Evolutionary conservation across 2,888 invertebrate genomes (phyloP).

Genomic region (Cyclophora albipunctata): DNA sequence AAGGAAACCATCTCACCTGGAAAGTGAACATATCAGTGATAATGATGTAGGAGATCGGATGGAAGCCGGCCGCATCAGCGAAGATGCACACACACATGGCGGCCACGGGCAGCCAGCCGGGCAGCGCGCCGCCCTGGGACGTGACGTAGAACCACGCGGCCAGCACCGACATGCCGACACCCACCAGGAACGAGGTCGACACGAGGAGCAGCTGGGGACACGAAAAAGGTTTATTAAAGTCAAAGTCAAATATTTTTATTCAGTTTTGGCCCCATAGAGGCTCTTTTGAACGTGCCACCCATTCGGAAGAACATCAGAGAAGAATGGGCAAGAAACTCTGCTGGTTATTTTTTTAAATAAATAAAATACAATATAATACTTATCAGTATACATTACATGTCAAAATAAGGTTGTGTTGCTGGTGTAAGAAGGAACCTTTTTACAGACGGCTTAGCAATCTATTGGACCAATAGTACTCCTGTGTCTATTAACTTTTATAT

Average conservation of each 20-base stretch:
- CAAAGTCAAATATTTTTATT: no score
- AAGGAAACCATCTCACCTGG: slow-evolving; percentile 37
- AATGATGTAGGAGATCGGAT: slow-evolving; percentile 65
- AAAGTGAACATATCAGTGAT: slow-evolving; percentile 65
- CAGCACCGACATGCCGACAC: slow-evolving; percentile 53
- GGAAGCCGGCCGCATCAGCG: slow-evolving; percentile 65
- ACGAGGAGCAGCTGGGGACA: slow-evolving; percentile 51
- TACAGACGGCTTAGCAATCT: neutral
- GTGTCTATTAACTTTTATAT: no score
- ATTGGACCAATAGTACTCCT: no score
- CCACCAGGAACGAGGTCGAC: slow-evolving; percentile 53
- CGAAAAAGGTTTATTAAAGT: neutral
- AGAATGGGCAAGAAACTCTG: no score
- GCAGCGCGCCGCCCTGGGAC: slow-evolving; percentile 45
- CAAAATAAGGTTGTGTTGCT: no score
- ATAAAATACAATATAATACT: no score
- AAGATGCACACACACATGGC: slow-evolving; percentile 66
- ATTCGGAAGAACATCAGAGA: no score
- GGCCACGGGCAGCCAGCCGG: slow-evolving; percentile 61
- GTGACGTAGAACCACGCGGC: slow-evolving; percentile 63
- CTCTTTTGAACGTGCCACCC: no score
- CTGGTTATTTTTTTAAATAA: no score
- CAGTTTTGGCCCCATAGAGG: no score
- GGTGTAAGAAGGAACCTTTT: no score
- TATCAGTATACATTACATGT: no score